A percentile compares a stretch with the other conserved stretches of the same genome.
Evolutionary conservation across 2,888 invertebrate species (phyloP).

Genomic region (Synergus laeviventris): DNA sequence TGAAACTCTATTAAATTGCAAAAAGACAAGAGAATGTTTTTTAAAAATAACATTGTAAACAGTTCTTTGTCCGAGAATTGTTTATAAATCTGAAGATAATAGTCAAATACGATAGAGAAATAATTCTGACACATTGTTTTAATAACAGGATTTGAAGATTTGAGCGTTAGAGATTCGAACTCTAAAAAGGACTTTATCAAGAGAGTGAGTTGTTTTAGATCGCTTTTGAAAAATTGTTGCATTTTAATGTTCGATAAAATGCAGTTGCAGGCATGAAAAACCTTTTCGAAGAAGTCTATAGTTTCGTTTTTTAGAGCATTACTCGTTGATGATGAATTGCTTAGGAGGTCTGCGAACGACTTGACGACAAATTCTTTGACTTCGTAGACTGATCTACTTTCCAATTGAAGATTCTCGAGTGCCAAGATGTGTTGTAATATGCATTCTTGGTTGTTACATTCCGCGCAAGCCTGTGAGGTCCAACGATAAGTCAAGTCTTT

Average conservation of each 20-base stretch:
- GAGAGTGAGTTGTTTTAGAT: conserved; percentile 3
- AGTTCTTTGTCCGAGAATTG: conserved; percentile 27
- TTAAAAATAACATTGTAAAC: conserved; percentile 9
- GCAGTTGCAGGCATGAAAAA: conserved; percentile 22
- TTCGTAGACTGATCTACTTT: conserved; percentile 24
- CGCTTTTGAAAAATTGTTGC: conserved; percentile 30
- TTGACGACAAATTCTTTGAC: conserved; percentile 25
- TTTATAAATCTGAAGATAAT: conserved; percentile 33
- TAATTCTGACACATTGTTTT: background rate
- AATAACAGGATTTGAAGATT: background rate
- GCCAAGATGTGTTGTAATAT: conserved; percentile 33
- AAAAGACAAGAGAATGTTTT: background rate
- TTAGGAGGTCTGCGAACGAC: conserved; percentile 8
- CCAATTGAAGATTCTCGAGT: conserved; percentile 23
- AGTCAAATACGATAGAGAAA: conserved; percentile 2
- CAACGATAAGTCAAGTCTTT: conserved; percentile 17
- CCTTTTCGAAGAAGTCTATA: conserved; percentile 8
- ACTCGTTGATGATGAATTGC: conserved; percentile 11
- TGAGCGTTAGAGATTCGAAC: background rate
- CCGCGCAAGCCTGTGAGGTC: conserved; percentile 4
- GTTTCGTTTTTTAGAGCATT: conserved; percentile 12
- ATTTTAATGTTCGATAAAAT: conserved; percentile 16
- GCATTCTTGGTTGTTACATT: conserved; percentile 35
- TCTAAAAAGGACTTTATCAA: conserved; percentile 6
- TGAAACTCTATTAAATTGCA: conserved; percentile 5